These are phyloP conservation scores for Motacilla alba DNA, from an alignment of 2,113 vertebrate species.

Conservation along the genomic window DNA sequence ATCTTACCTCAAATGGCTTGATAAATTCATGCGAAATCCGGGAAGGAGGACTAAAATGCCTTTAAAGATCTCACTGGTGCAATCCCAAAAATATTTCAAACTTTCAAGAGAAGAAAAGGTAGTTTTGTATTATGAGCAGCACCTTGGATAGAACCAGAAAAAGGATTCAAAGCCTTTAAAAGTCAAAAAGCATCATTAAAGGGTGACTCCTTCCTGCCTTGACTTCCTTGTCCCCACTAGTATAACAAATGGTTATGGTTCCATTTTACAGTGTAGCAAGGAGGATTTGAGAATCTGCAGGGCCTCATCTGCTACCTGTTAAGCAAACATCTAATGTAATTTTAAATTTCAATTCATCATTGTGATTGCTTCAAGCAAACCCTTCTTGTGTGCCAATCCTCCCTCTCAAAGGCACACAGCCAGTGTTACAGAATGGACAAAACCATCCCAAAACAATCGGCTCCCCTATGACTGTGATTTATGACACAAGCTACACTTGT, in stretches of 20 bases:
- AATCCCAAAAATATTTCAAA: neutral
- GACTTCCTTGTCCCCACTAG: conserved; percentile 16
- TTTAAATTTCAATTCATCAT: conserved; percentile 74
- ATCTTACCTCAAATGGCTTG: neutral
- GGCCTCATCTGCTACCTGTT: conserved; percentile 72
- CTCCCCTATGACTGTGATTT: neutral
- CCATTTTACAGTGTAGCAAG: conserved; percentile 61
- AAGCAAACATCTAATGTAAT: conserved; percentile 74
- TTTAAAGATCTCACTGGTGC: neutral
- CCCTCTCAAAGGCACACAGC: neutral
- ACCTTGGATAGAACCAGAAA: conserved; percentile 18
- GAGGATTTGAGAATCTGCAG: conserved; percentile 70
- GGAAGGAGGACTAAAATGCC: neutral
- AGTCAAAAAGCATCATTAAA: conserved; percentile 58
- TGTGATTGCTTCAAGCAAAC: conserved; percentile 42
- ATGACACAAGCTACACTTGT: neutral
- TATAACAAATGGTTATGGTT: conserved; percentile 63
- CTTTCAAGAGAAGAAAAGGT: neutral
- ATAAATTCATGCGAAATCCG: neutral
- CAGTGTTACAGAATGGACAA: neutral
- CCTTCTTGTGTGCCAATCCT: neutral
- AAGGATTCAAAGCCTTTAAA: conserved; percentile 34
- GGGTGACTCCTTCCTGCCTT: conserved; percentile 53
- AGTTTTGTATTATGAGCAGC: conserved; percentile 31
- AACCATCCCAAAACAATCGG: neutral